phyloP scores from a whole-genome alignment of 2,113 vertebrate genomes.

The Crotalus horridus region DNA sequence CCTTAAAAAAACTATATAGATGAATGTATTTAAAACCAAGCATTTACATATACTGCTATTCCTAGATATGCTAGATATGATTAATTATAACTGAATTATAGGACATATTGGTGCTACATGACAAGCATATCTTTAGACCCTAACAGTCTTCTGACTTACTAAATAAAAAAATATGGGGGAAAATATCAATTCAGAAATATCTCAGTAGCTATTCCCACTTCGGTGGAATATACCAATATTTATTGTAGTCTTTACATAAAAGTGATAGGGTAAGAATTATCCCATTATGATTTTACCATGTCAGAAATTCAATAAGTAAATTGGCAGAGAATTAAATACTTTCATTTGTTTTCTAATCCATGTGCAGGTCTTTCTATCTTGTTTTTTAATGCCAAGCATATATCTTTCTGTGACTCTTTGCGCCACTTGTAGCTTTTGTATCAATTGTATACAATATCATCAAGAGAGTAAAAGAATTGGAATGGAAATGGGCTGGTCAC shows the following conservation, averaged over 20 bases:
- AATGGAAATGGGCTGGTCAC: no score
- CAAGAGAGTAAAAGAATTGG: no score
- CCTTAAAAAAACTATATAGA: background rate
- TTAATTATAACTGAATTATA: background rate
- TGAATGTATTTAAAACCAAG: background rate
- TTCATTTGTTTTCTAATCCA: no score
- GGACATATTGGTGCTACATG: background rate
- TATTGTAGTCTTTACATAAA: background rate
- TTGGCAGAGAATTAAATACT: background rate
- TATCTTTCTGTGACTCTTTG: background rate
- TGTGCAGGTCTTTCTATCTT: background rate
- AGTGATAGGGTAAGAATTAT: background rate
- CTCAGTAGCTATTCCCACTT: no score
- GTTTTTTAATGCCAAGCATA: background rate
- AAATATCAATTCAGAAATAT: background rate
- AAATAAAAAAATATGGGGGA: background rate
- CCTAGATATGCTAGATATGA: background rate
- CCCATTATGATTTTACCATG: background rate
- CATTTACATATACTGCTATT: background rate
- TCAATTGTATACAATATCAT: no score
- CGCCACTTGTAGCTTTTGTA: no score
- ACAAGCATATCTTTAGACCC: background rate
- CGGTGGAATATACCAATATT: no score
- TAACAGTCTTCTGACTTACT: background rate
- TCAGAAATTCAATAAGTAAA: background rate